phyloP scores from a whole-genome alignment of 64 coral and sea anemone species.

The Actinia equina region DNA sequence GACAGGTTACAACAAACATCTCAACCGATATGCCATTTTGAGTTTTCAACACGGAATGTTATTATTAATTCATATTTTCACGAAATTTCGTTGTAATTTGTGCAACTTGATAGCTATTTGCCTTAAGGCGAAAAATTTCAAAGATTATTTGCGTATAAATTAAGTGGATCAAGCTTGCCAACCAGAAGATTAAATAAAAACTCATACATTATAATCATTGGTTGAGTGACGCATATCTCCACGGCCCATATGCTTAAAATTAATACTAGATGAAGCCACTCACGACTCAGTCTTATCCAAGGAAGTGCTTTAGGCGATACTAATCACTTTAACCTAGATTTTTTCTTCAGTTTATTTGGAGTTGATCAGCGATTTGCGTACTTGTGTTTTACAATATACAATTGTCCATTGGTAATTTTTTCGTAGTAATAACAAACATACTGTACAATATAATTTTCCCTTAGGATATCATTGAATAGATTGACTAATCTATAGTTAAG shows the following conservation, averaged over 20 bases:
- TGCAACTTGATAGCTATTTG: not conserved
- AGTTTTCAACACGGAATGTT: conserved; percentile 4
- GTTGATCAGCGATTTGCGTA: too few species aligned
- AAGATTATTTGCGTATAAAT: not conserved
- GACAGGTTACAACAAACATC: conserved; percentile 9
- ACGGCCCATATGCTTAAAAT: not conserved
- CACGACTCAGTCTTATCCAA: not conserved
- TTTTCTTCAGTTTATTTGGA: not conserved
- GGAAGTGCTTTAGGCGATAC: not conserved
- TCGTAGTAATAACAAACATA: not conserved
- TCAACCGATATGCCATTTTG: not conserved
- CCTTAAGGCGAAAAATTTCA: not conserved
- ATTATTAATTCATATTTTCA: conserved; percentile 9
- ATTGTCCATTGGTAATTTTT: too few species aligned
- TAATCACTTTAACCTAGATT: not conserved
- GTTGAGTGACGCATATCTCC: not conserved
- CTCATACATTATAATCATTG: not conserved
- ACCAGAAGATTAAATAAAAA: not conserved
- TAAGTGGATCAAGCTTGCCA: not conserved
- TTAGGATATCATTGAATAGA: not conserved
- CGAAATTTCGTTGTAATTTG: not conserved
- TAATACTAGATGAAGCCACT: not conserved
- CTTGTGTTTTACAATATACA: too few species aligned
- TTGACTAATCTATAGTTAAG: not conserved
- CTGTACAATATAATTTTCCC: not conserved